Evolutionary conservation across 2,888 invertebrate species (phyloP).

Genomic region (Lochmaea crataegi): DNA sequence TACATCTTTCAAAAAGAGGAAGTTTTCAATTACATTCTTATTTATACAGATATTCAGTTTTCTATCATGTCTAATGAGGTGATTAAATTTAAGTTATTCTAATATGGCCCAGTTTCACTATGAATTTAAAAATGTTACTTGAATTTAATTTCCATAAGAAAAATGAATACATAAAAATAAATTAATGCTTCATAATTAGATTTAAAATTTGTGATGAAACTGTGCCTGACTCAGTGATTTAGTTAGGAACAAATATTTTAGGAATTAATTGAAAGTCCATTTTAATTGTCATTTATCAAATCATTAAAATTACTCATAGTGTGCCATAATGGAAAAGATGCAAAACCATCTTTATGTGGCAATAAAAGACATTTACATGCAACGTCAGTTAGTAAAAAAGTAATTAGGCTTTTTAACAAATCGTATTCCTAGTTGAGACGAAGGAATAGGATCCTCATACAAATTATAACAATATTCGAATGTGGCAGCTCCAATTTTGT

Average conservation of each 20-base stretch:
- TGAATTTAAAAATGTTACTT: too few species aligned
- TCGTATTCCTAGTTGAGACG: conserved; percentile 16
- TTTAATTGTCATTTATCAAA: too few species aligned
- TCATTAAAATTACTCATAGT: too few species aligned
- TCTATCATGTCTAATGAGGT: neutral
- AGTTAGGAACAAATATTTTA: too few species aligned
- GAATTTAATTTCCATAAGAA: too few species aligned
- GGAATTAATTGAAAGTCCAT: too few species aligned
- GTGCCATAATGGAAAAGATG: conserved; percentile 11
- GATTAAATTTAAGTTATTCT: too few species aligned
- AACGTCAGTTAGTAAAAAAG: conserved; percentile 7
- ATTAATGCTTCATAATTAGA: too few species aligned
- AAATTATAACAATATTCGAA: conserved; percentile 17
- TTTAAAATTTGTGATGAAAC: too few species aligned
- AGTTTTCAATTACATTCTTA: neutral
- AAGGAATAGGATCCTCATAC: conserved; percentile 19
- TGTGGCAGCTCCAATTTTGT: conserved; percentile 1
- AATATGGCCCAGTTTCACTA: too few species aligned
- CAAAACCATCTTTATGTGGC: conserved; percentile 18
- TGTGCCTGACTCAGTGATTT: too few species aligned
- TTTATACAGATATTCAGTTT: neutral
- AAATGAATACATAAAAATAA: too few species aligned
- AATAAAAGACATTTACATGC: conserved; percentile 14
- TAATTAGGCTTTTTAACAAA: conserved; percentile 12
- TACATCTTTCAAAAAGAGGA: neutral